Evolutionary conservation across 1,140 invertebrate species (phyloP).

Genomic region (Ceratoteleas bidentatus): DNA sequence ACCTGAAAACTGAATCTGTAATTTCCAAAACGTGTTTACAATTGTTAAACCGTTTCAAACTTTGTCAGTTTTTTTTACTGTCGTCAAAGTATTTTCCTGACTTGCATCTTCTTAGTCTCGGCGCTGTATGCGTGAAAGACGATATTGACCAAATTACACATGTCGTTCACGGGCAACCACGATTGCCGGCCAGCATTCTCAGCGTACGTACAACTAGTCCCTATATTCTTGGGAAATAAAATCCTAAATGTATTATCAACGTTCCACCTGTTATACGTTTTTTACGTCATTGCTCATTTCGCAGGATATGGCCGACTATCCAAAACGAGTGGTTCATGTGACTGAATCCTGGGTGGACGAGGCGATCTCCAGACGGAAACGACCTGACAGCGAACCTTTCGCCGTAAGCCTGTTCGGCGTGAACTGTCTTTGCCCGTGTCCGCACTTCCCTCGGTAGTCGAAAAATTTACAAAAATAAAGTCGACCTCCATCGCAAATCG

Average conservation of each 20-base stretch:
- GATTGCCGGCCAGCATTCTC: constrained; percentile 62
- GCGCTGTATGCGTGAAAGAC: constrained; percentile 63
- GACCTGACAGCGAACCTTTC: constrained; percentile 40
- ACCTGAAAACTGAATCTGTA: too few species aligned
- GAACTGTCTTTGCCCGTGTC: constrained; percentile 72
- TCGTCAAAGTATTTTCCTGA: constrained; percentile 30
- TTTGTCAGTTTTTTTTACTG: too few species aligned
- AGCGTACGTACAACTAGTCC: constrained; percentile 43
- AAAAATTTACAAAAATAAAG: too few species aligned
- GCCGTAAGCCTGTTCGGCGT: constrained; percentile 67
- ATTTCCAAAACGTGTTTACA: too few species aligned
- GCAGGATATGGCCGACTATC: constrained; percentile 62
- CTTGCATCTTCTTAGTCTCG: constrained; percentile 66
- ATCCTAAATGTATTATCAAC: too few species aligned
- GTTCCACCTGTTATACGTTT: background rate
- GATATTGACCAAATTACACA: constrained; percentile 66
- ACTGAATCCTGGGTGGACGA: constrained; percentile 73
- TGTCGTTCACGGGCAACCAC: constrained; percentile 70
- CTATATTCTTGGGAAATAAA: background rate
- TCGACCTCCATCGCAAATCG: too few species aligned
- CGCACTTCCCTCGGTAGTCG: too few species aligned
- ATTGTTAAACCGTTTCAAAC: too few species aligned
- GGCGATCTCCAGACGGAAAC: constrained; percentile 40
- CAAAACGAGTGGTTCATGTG: constrained; percentile 72
- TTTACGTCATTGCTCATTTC: constrained; percentile 12